Evolutionary conservation across 2,797 vertebrate species (phyloP), one percentile per base, ranked within the genome.

Genomic region (Betta splendens): DNA sequence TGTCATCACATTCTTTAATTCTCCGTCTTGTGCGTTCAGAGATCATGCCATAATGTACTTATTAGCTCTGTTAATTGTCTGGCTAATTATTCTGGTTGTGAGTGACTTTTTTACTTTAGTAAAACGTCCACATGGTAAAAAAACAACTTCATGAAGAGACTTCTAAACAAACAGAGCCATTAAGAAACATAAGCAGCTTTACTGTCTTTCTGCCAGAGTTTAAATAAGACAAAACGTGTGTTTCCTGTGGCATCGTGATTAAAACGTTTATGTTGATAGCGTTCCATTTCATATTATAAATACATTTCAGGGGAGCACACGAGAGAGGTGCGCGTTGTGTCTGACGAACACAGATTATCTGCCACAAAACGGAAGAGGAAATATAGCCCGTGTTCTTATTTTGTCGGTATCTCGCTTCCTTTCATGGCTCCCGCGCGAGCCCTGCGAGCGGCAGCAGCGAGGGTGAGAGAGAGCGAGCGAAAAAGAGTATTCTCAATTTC

Each of bases 401-500:
- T 88, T 89, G 86, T 90, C 91, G 91, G 89, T 89, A 83, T 89
- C 81, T 77, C 60, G 60, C 85, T 80, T 64, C 81, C 66, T 90
- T 92, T 92, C 90, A 92, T 86, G 76, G 89, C 80, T 75, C 36
- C 77, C 64, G 65, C 79, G 77, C 72, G 63, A 70, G 85, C 86
- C 90, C 83, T 82, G 86, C 62, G 20, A 78, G 87, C 11, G 39
- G 70, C 79, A 79, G 83, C 66, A 79, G 83, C 66, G 84, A 83
- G 76, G 57, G 77, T 67, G 75, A 73, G 81, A 79, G 86, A 80
- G 82, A 82, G 84, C 69, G 87, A 87, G 88, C 85, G 89, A 82
- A 83, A 82, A 85, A 89, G 93, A 92, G 93, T 92, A 94, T 95
- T 95, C 94, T 95, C 95, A 95, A 95, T 96, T 95, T 95, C 94